Conservation (phyloP, 2,113 vertebrate genomes). For the Jacana jacana region DNA sequence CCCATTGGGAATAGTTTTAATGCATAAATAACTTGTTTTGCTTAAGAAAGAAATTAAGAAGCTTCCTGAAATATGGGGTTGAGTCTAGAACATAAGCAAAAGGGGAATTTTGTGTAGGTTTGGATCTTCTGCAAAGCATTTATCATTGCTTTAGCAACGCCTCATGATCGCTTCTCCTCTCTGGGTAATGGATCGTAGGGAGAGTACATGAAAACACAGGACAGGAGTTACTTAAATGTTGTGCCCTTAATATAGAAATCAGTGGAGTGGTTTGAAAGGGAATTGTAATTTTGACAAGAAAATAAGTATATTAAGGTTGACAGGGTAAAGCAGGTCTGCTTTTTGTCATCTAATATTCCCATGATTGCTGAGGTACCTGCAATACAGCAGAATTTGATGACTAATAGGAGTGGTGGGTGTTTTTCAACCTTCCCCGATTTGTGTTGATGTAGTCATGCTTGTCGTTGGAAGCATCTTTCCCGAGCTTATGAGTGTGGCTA, state of each 20-base stretch:
- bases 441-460: not conserved
- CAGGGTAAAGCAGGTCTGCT: slow-evolving; percentile 7
- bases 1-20: not conserved
- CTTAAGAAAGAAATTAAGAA: not conserved
- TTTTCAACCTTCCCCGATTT: not conserved
- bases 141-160: not conserved
- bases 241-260: not conserved
- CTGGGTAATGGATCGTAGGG: not conserved
- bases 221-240: not conserved
- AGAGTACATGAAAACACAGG: not conserved
- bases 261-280: not conserved
- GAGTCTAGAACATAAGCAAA: not conserved
- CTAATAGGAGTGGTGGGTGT: not conserved
- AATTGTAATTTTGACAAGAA: slow-evolving; percentile 37
- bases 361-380: not conserved
- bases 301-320: slow-evolving; percentile 24
- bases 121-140: not conserved
- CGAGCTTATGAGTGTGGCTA: not conserved
- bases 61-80: not conserved
- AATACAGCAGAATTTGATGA: not conserved
- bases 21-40: not conserved
- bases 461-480: not conserved
- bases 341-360: not conserved
- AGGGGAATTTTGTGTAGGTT: not conserved
- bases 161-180: not conserved